phyloP scores from a whole-genome alignment of 2,888 invertebrate species.

The Caprella mutica region DNA sequence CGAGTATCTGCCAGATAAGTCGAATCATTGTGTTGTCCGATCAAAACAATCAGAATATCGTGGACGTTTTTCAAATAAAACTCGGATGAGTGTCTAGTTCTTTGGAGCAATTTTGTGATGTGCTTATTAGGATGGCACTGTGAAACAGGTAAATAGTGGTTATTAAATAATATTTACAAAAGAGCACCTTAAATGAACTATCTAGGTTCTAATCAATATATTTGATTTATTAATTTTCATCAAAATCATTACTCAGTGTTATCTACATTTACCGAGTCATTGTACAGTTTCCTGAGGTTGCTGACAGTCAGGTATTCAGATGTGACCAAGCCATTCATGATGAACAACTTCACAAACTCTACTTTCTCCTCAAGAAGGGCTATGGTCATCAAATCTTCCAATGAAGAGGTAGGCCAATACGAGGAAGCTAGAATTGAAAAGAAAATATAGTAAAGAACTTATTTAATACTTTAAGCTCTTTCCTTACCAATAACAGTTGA shows the following conservation, averaged over 20 bases:
- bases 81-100: not conserved
- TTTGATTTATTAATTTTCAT: not conserved
- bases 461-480: too few relatives aligned
- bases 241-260: not conserved
- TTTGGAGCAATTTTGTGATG: slow-evolving; percentile 11
- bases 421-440: slow-evolving; percentile 15
- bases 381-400: slow-evolving; percentile 40
- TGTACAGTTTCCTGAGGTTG: slow-evolving; percentile 39
- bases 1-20: slow-evolving; percentile 19
- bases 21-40: slow-evolving; percentile 17
- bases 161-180: not conserved
- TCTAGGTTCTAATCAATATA: not conserved
- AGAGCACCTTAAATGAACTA: not conserved
- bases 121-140: slow-evolving; percentile 22
- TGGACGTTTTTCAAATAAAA: slow-evolving; percentile 23
- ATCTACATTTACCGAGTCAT: slow-evolving; percentile 35
- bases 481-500: too few relatives aligned
- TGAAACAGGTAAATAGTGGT: not conserved
- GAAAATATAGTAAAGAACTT: too few relatives aligned
- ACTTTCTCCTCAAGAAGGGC: slow-evolving; percentile 40
- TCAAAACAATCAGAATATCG: slow-evolving; percentile 18
- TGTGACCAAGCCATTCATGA: slow-evolving; percentile 41
- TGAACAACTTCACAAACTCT: slow-evolving; percentile 41
- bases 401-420: slow-evolving; percentile 36
- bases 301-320: slow-evolving; percentile 40